Percentiles rank a stretch among this genome's conserved stretches.
These are phyloP conservation scores for Oostethus manadensis DNA, from an alignment of 2,113 vertebrate genomes.

Conservation along the genomic window DNA sequence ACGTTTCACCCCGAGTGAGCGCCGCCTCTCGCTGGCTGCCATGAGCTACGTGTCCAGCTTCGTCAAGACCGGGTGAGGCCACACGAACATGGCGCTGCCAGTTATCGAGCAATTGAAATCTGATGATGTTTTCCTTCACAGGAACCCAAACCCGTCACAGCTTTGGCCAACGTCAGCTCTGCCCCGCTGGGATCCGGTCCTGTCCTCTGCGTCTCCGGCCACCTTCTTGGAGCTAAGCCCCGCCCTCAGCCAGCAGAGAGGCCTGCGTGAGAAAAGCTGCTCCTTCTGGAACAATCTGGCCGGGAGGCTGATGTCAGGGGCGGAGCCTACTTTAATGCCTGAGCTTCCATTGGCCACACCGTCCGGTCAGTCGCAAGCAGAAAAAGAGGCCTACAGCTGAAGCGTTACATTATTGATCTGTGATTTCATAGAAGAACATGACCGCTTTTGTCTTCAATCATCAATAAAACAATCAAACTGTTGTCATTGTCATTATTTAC, in stretches of 20 bases:
- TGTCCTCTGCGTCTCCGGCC: conserved; percentile 30
- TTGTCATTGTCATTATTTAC: background rate
- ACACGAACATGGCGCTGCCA: background rate
- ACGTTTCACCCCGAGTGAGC: conserved; percentile 48
- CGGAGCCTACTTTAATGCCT: conserved; percentile 13
- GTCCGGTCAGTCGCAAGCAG: conserved; percentile 30
- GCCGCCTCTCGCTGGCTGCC: conserved; percentile 45
- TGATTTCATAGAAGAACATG: background rate
- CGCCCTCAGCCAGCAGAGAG: conserved; percentile 23
- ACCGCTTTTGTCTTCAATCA: conserved; percentile 13
- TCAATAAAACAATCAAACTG: conserved; percentile 30
- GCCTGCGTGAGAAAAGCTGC: conserved; percentile 41
- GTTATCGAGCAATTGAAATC: background rate
- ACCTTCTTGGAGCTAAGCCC: conserved; percentile 50
- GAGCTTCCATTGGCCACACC: conserved; percentile 28
- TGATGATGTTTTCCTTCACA: conserved; percentile 1
- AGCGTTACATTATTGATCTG: conserved; percentile 7
- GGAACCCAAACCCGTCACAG: conserved; percentile 46
- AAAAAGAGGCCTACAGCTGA: conserved; percentile 48
- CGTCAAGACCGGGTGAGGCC: conserved; percentile 42
- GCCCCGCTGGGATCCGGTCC: conserved; percentile 48
- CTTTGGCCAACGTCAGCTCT: conserved; percentile 35
- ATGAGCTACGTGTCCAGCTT: conserved; percentile 61
- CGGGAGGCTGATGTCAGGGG: conserved; percentile 23
- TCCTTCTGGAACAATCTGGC: conserved; percentile 57